Evolutionary conservation across 2,113 vertebrate species (phyloP), one percentile per base, ranked within the genome.

Genomic region (Callorhinus ursinus): DNA sequence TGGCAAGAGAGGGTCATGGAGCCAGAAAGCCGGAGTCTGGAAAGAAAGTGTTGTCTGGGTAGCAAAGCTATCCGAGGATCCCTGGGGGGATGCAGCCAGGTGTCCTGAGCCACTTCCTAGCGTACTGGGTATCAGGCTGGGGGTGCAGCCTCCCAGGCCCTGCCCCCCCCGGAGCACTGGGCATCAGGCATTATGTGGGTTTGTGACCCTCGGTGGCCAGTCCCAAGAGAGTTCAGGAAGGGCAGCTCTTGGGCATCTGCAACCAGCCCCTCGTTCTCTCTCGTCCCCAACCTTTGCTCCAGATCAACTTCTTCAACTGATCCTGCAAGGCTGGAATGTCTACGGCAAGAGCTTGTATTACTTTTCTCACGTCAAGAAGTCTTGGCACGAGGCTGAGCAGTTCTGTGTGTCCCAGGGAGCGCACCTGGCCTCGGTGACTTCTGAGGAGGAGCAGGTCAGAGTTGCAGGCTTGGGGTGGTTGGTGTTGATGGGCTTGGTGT

Each of bases 391-490:
- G 26, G 97, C 97, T 21, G 97, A 98, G 90, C 1, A 59, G 22
- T 97, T 69, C 95, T 98, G 98, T 18, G 76, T 94, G 87, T 97
- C 97, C 36, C 63, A 71, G 12, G 92, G 96, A 90, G 95, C 97
- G 4, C 98, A 98, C 36, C 79, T 98, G 92, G 79, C 96, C 16
- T 98, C 97, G 0, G 97, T 98, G 90, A 97, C 95, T 9, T 98
- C 97, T 13, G 18, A 49, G 36, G 93, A 83, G 26, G 97, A 98
- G 39, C 90, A 98, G 97, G 97, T 98, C 31, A 94, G 97, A 93
- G 81, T 53, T 77, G 36, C 0, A 22, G 39, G 8, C 28, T 24
- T 49, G 65, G 61, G 55, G 42, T 31, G 49, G 65, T 82, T n/a
- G 49, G 65, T 82, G 6, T 57, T 69, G 21, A 42, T 7, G 33